Conservation (phyloP, 2,888 invertebrate genomes). For the Rhyacophila evoluta region DNA sequence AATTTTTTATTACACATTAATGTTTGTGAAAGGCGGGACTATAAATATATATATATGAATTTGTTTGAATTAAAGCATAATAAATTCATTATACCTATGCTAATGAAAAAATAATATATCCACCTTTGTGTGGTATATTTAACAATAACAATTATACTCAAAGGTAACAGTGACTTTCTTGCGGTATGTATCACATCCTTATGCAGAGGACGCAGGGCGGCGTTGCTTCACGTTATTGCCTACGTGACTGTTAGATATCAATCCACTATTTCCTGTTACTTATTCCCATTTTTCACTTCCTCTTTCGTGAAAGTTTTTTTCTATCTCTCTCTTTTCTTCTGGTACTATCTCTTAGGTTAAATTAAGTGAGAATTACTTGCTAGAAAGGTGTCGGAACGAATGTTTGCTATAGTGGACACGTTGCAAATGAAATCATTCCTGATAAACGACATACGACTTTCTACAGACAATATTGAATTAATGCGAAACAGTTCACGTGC, state of each 20-base stretch:
- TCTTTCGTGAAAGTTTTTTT: constrained; percentile 3
- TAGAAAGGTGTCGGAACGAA: background rate
- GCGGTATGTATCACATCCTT: background rate
- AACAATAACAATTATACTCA: no score
- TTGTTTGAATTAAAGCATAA: no score
- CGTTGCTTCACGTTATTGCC: constrained; percentile 51
- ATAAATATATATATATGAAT: no score
- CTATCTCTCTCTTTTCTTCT: background rate
- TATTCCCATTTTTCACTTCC: constrained; percentile 45
- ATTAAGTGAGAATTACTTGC: background rate
- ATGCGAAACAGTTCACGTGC: no score
- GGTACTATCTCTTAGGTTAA: background rate
- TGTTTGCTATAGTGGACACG: background rate
- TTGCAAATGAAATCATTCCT: background rate
- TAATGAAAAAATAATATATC: no score
- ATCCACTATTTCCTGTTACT: constrained; percentile 50
- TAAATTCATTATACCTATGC: no score
- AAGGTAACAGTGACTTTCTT: no score
- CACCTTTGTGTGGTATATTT: no score
- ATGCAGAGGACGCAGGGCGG: background rate
- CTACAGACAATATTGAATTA: no score
- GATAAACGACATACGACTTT: background rate
- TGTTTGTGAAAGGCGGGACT: no score
- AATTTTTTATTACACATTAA: no score
- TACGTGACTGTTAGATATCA: constrained; percentile 55